Evolutionary conservation across 1,140 invertebrate genomes (phyloP).

Genomic region (Anadara kagoshimensis): DNA sequence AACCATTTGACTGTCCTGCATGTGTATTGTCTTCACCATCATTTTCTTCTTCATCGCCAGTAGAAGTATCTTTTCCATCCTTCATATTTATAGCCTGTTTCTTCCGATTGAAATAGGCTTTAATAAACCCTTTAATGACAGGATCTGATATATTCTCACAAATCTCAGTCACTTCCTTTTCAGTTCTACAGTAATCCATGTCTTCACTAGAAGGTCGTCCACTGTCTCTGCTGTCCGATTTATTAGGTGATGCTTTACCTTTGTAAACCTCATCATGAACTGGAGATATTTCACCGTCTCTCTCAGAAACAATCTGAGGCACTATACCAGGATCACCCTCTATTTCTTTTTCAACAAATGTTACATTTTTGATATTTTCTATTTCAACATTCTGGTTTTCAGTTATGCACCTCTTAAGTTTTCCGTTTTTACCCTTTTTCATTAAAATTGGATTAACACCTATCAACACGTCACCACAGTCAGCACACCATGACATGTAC

Average conservation of each 20-base stretch:
- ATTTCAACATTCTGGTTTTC: constrained; percentile 14
- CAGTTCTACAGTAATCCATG: constrained; percentile 13
- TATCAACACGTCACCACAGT: constrained; percentile 68
- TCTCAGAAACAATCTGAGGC: background rate
- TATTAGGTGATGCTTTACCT: constrained; percentile 5
- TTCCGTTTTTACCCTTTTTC: constrained; percentile 41
- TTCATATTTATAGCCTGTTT: constrained; percentile 13
- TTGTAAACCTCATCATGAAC: background rate
- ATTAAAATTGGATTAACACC: constrained; percentile 57
- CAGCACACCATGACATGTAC: constrained; percentile 66
- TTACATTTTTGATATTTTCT: constrained; percentile 25
- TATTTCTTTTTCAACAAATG: constrained; percentile 13
- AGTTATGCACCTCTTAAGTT: constrained; percentile 4
- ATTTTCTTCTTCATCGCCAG: background rate
- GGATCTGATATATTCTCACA: constrained; percentile 53
- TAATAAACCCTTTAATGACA: constrained; percentile 50
- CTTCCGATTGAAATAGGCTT: constrained; percentile 49
- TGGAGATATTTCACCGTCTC: background rate
- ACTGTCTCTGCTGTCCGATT: constrained; percentile 41
- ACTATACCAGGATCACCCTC: too few relatives aligned
- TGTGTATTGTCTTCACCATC: background rate
- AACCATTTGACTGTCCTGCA: too few relatives aligned
- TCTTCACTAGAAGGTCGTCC: constrained; percentile 45
- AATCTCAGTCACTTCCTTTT: constrained; percentile 49
- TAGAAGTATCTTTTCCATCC: background rate